A percentile compares a stretch with the other conserved stretches of the same genome.
phyloP scores from a whole-genome alignment of 2,888 invertebrate species.

The Spilosoma lubricipeda region DNA sequence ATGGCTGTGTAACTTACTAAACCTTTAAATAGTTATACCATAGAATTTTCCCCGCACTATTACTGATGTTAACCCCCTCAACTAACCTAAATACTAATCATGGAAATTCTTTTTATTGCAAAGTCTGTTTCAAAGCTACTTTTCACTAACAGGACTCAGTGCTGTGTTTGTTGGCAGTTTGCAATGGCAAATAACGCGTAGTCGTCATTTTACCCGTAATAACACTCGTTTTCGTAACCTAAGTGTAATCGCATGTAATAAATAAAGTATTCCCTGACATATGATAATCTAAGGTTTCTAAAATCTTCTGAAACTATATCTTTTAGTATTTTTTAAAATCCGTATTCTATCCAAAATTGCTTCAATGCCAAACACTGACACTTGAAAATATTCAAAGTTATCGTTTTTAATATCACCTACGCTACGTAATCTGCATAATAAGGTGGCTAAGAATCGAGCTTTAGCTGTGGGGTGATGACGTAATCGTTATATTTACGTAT shows the following conservation, averaged over 20 bases:
- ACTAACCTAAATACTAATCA: too few relatives aligned
- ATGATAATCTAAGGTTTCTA: too few relatives aligned
- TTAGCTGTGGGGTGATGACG: conserved; percentile 47
- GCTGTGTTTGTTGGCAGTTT: too few relatives aligned
- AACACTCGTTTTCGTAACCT: too few relatives aligned
- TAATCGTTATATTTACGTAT: conserved; percentile 53
- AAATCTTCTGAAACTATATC: too few relatives aligned
- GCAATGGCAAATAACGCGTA: background rate
- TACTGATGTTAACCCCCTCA: too few relatives aligned
- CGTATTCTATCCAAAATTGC: background rate
- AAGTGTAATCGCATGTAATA: too few relatives aligned
- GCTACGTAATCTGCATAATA: conserved; percentile 29
- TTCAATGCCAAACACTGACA: background rate
- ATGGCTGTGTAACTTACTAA: too few relatives aligned
- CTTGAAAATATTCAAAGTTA: background rate
- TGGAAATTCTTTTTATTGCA: background rate
- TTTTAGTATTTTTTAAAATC: too few relatives aligned
- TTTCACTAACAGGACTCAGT: background rate
- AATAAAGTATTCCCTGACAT: too few relatives aligned
- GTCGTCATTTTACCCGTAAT: background rate
- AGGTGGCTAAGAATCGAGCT: conserved; percentile 30
- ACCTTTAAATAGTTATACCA: background rate
- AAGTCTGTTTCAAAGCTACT: background rate
- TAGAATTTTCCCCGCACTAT: background rate
- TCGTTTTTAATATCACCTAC: conserved; percentile 1